These are phyloP conservation scores for Odontocolon sp. DNA, from an alignment of 2,888 invertebrate genomes.

Conservation along the genomic window DNA sequence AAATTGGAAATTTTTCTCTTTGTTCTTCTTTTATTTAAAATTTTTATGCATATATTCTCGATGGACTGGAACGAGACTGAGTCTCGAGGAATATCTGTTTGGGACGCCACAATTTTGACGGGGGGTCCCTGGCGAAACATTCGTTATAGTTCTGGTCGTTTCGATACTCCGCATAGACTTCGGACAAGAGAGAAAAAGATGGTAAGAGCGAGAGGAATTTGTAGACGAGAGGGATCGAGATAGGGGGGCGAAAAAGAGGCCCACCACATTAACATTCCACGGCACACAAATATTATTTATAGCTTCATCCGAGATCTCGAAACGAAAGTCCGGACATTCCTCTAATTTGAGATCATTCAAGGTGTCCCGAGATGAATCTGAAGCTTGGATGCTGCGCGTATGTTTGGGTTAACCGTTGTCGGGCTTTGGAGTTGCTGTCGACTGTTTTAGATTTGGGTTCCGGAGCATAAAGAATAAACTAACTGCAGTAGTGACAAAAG, in stretches of 20 bases:
- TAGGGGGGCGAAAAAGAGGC: slow-evolving; percentile 33
- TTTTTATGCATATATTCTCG: slow-evolving; percentile 27
- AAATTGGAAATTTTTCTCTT: background rate
- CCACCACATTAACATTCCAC: slow-evolving; percentile 76
- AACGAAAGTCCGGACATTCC: slow-evolving; percentile 76
- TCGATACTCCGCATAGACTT: slow-evolving; percentile 19
- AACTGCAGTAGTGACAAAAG: no score
- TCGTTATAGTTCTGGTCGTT: slow-evolving; percentile 65
- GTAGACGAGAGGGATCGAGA: slow-evolving; percentile 26
- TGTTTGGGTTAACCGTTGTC: slow-evolving; percentile 37
- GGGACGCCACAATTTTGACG: slow-evolving; percentile 66
- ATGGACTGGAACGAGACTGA: slow-evolving; percentile 1
- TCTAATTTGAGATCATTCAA: slow-evolving; percentile 72
- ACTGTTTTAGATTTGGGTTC: slow-evolving; percentile 45
- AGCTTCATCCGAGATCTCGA: slow-evolving; percentile 77
- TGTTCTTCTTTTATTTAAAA: background rate
- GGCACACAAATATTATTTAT: slow-evolving; percentile 76
- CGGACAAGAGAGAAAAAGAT: background rate
- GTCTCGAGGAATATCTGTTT: slow-evolving; percentile 20
- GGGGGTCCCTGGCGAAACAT: slow-evolving; percentile 71
- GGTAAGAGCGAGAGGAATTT: background rate
- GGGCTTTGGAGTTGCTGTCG: slow-evolving; percentile 25
- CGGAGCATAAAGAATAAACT: background rate
- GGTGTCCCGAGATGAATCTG: slow-evolving; percentile 31
- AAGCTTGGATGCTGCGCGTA: background rate